These are phyloP conservation scores for Meteorus cinctellus DNA, from an alignment of 2,888 invertebrate genomes.

Conservation along the genomic window DNA sequence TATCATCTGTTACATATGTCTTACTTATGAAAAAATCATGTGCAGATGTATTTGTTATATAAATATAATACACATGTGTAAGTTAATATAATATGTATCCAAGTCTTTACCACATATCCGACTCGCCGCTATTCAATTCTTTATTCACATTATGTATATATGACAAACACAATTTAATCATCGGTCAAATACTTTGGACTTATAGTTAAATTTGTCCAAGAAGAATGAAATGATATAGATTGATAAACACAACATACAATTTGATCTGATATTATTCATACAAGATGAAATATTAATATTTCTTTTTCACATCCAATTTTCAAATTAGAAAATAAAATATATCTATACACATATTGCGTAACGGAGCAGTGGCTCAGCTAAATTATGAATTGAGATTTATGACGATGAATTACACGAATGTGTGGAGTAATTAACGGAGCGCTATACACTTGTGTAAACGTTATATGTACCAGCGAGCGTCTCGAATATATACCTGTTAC, in stretches of 20 bases:
- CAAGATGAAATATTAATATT: conserved; percentile 13
- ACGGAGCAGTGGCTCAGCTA: conserved; percentile 38
- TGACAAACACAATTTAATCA: conserved; percentile 66
- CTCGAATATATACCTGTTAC: conserved; percentile 37
- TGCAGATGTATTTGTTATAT: conserved; percentile 41
- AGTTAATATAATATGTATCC: conserved; percentile 69
- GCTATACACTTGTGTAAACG: conserved; percentile 65
- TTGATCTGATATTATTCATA: neutral
- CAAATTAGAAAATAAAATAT: neutral
- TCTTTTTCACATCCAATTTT: conserved; percentile 9
- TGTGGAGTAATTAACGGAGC: conserved; percentile 58
- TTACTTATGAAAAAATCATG: conserved; percentile 9
- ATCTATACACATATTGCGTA: conserved; percentile 40
- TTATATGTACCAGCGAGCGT: conserved; percentile 23
- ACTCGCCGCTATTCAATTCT: conserved; percentile 72
- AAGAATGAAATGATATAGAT: conserved; percentile 32
- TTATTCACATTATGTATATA: conserved; percentile 70
- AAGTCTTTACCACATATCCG: conserved; percentile 67
- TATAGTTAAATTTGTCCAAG: conserved; percentile 35
- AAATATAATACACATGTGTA: conserved; percentile 18
- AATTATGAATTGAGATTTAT: conserved; percentile 59
- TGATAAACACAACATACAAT: neutral
- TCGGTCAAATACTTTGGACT: conserved; percentile 69
- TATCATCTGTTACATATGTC: conserved; percentile 25
- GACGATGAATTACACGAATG: conserved; percentile 53